These are phyloP conservation scores for Micrasema minimum DNA, from an alignment of 1,140 invertebrate species.

Conservation along the genomic window DNA sequence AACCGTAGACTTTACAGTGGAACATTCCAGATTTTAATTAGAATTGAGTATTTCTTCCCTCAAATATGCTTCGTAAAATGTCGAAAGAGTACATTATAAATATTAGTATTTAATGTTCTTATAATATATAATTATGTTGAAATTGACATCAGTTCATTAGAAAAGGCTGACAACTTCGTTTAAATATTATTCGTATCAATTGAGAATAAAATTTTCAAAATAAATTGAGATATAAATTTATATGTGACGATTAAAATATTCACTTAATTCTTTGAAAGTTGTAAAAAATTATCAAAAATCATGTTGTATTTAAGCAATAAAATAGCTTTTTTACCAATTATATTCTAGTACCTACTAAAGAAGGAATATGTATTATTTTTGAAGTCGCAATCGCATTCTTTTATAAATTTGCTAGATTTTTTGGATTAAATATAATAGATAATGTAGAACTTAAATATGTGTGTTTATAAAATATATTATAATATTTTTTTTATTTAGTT, in stretches of 20 bases:
- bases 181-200: slow-evolving; percentile 5
- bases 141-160: slow-evolving; percentile 9
- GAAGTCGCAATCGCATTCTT: slow-evolving; percentile 45
- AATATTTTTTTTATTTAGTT: slow-evolving; percentile 55
- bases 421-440: slow-evolving; percentile 48
- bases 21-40: background rate
- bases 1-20: background rate
- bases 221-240: background rate
- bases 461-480: slow-evolving; percentile 55
- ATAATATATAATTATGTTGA: slow-evolving; percentile 10
- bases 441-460: slow-evolving; percentile 53
- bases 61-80: background rate
- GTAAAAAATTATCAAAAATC: slow-evolving; percentile 11
- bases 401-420: slow-evolving; percentile 50
- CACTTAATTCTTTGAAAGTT: background rate
- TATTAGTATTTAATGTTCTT: slow-evolving; percentile 10
- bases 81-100: slow-evolving; percentile 9
- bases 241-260: background rate
- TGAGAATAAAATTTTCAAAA: background rate
- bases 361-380: slow-evolving; percentile 46
- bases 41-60: background rate
- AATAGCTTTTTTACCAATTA: slow-evolving; percentile 46
- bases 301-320: slow-evolving; percentile 45
- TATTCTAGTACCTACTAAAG: slow-evolving; percentile 38
- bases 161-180: slow-evolving; percentile 28